Conservation (phyloP, 2,797 vertebrate species). For the Pipistrellus pipistrellus region DNA sequence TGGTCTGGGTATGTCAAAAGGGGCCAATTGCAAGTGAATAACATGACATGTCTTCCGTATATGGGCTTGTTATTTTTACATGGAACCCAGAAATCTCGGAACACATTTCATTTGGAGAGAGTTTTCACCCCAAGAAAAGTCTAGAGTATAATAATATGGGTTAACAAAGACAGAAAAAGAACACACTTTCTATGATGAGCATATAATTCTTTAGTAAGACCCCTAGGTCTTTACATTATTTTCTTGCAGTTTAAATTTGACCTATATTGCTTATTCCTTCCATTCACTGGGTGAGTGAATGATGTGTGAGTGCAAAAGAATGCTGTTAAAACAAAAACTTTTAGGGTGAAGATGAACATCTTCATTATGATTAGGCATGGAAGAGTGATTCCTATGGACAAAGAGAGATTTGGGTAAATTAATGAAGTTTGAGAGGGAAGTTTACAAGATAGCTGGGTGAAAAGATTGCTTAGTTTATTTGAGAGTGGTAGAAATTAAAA, state of each 20-base stretch:
- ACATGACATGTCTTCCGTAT: background rate
- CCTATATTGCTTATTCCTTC: background rate
- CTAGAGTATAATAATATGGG: background rate
- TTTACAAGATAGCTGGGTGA: background rate
- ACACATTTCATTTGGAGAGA: background rate
- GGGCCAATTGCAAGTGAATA: background rate
- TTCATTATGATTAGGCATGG: background rate
- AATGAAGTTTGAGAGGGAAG: background rate
- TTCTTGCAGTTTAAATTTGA: conserved; percentile 39
- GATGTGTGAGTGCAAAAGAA: background rate
- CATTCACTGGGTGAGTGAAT: background rate
- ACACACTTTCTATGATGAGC: background rate
- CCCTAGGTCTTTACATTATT: background rate
- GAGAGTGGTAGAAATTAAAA: background rate
- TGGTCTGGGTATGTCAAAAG: background rate
- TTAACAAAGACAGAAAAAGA: conserved; percentile 14
- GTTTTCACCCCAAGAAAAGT: background rate
- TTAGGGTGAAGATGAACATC: background rate
- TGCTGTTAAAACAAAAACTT: background rate
- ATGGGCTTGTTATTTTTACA: conserved; percentile 15
- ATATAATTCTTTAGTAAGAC: background rate
- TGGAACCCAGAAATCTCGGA: background rate
- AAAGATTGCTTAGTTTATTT: background rate
- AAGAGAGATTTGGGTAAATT: background rate
- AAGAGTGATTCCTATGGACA: background rate